Evolutionary conservation across 2,113 vertebrate genomes (phyloP), one percentile per base, ranked within the genome.

Genomic region (Crypturellus undulatus): DNA sequence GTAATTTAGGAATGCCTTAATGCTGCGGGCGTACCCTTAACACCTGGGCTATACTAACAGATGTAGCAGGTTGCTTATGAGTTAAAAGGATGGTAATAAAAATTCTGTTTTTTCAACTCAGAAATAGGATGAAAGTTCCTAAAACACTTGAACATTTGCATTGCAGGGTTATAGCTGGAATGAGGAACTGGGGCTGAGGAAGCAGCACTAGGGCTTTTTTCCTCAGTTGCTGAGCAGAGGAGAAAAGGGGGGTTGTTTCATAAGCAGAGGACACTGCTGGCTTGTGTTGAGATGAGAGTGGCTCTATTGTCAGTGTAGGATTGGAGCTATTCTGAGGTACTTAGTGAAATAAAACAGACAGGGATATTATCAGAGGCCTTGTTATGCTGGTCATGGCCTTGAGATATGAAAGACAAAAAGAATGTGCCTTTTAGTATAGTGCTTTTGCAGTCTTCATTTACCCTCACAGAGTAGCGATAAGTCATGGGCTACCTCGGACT

Each of bases 281-380:
- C 34, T 62, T 34, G 20, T 92, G 65, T 77, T 89, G 51, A 32
- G 45, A n/a, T 43, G 43, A 62, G 17, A 89, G 36, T 19, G 3
- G 16, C 70, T 30, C 54, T 34, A 5, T 40, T 88, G 52, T 64
- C 68, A 24, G 8, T 25, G 51, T n/a, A 38, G 58, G 73, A 90
- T 42, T 62, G 73, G 79, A 54, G 19, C 75, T 90, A 47, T 12
- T 11, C 19, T n/a, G 54, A 71, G 52, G 45, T 79, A 21, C 24
- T n/a, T 60, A n/a, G 54, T 34, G 47, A 76, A 89, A 62, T 70
- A 58, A 80, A 69, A 52, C 22, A 18, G 62, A 5, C 8, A 49
- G 45, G 21, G n/a, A 15, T 84, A 43, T 77, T 90, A 36, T 45
- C 69, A 92, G 43, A 63, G 42, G 10, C n/a, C 76, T 83, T 79